A percentile compares a stretch with the other conserved stretches of the same genome.
Conservation (phyloP, 2,888 invertebrate species). For the Protonemura montana region DNA sequence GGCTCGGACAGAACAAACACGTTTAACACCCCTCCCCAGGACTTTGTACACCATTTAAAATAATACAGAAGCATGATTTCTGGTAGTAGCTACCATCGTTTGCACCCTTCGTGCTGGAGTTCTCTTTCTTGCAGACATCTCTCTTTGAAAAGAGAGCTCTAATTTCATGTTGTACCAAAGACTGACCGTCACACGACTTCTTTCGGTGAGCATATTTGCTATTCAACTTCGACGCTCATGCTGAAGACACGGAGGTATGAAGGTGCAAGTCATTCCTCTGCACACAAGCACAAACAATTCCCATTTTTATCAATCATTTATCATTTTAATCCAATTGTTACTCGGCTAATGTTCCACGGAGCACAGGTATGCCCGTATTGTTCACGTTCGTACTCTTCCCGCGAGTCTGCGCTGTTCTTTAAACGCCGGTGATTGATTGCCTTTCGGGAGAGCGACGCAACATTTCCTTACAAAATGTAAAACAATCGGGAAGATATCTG, state of each 20-base stretch:
- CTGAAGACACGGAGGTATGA: not conserved
- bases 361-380: not conserved
- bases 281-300: not conserved
- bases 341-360: not conserved
- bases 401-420: not conserved
- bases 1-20: not conserved
- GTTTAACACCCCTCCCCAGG: not conserved
- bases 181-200: not conserved
- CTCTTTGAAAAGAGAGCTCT: not conserved
- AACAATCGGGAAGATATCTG: conserved; percentile 23
- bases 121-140: not conserved
- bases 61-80: not conserved
- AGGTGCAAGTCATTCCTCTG: not conserved
- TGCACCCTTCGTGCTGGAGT: not conserved
- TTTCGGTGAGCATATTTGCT: not conserved
- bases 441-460: not conserved
- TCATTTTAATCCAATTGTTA: not conserved
- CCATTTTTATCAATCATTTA: conserved; percentile 7
- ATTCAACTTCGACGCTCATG: not conserved
- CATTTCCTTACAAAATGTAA: conserved; percentile 15
- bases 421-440: conserved; percentile 18
- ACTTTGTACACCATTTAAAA: not conserved
- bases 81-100: not conserved
- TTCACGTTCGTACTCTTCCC: not conserved
- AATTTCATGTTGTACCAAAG: not conserved